Evolutionary conservation across 2,797 vertebrate species (phyloP).

Genomic region (Dallia pectoralis): DNA sequence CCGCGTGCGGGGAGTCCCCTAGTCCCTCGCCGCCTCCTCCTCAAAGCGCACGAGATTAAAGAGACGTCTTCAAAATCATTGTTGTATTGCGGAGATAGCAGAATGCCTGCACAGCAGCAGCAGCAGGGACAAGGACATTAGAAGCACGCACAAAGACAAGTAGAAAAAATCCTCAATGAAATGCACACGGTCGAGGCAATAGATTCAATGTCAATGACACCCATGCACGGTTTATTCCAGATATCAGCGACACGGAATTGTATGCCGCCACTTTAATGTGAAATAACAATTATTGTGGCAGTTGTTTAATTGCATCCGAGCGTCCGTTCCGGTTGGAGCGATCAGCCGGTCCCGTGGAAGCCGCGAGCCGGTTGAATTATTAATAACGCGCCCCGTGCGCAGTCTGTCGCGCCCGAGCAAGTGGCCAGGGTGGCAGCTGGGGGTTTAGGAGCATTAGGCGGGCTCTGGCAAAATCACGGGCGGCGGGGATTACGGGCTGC

Average conservation of each 20-base stretch:
- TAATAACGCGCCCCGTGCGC: slow-evolving; percentile 72
- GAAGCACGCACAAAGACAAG: slow-evolving; percentile 26
- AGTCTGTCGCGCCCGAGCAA: slow-evolving; percentile 65
- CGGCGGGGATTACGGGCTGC: slow-evolving; percentile 61
- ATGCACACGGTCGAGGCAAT: slow-evolving; percentile 47
- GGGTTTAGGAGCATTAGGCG: slow-evolving; percentile 68
- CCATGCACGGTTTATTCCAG: not conserved
- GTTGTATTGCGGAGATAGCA: slow-evolving; percentile 31
- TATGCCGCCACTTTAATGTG: slow-evolving; percentile 40
- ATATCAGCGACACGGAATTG: slow-evolving; percentile 36
- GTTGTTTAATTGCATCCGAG: slow-evolving; percentile 44
- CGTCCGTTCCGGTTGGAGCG: slow-evolving; percentile 33
- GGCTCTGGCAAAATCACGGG: slow-evolving; percentile 64
- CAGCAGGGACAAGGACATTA: slow-evolving; percentile 34
- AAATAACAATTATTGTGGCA: slow-evolving; percentile 39
- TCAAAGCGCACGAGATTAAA: slow-evolving; percentile 71
- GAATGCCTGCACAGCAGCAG: slow-evolving; percentile 55
- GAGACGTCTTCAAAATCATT: slow-evolving; percentile 46
- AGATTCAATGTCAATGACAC: slow-evolving; percentile 5
- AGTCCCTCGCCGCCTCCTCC: slow-evolving; percentile 62
- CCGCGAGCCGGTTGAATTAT: slow-evolving; percentile 69
- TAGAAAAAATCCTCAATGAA: slow-evolving; percentile 45
- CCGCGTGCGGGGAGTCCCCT: slow-evolving; percentile 64
- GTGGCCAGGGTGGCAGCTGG: slow-evolving; percentile 72
- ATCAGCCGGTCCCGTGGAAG: slow-evolving; percentile 39